Evolutionary conservation across 2,888 invertebrate genomes (phyloP).

Genomic region (Elaeidobius kamerunicus): DNA sequence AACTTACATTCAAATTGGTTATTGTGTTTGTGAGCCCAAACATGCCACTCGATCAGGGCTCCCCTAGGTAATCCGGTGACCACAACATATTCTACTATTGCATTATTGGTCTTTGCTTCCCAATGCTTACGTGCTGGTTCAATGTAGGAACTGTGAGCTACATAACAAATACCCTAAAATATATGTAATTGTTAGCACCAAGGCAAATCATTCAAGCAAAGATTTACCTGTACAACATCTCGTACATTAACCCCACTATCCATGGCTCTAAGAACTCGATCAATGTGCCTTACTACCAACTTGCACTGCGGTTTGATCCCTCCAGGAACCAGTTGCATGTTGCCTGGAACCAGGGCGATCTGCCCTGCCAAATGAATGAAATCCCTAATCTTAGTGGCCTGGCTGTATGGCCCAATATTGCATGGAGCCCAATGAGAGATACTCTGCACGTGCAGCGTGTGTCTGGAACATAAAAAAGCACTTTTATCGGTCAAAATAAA

Average conservation of each 20-base stretch:
- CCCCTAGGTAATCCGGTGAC: slow-evolving; percentile 75
- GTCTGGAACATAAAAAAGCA: too few relatives aligned
- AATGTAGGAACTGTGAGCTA: slow-evolving; percentile 68
- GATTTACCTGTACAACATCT: slow-evolving; percentile 70
- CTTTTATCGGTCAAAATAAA: too few relatives aligned
- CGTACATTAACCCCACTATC: slow-evolving; percentile 74
- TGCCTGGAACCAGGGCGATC: slow-evolving; percentile 85
- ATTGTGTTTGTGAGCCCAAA: slow-evolving; percentile 87
- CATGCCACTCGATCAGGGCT: slow-evolving; percentile 89
- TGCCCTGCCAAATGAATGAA: slow-evolving; percentile 88
- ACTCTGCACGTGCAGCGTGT: slow-evolving; percentile 92
- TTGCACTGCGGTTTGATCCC: slow-evolving; percentile 80
- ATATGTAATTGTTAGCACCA: not conserved
- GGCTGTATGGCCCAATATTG: slow-evolving; percentile 95
- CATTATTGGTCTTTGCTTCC: slow-evolving; percentile 79
- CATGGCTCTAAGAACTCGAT: slow-evolving; percentile 77
- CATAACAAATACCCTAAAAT: slow-evolving; percentile 77
- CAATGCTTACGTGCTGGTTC: slow-evolving; percentile 76
- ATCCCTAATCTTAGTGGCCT: slow-evolving; percentile 69
- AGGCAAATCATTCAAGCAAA: not conserved
- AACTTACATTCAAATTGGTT: slow-evolving; percentile 80
- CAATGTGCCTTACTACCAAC: slow-evolving; percentile 79
- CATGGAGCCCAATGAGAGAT: slow-evolving; percentile 98
- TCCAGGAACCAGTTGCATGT: slow-evolving; percentile 69
- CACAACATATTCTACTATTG: slow-evolving; percentile 84